Percentiles rank a stretch among this genome's conserved stretches.
Evolutionary conservation across 1,140 invertebrate genomes (phyloP).

Genomic region (Harpegnathos saltator): DNA sequence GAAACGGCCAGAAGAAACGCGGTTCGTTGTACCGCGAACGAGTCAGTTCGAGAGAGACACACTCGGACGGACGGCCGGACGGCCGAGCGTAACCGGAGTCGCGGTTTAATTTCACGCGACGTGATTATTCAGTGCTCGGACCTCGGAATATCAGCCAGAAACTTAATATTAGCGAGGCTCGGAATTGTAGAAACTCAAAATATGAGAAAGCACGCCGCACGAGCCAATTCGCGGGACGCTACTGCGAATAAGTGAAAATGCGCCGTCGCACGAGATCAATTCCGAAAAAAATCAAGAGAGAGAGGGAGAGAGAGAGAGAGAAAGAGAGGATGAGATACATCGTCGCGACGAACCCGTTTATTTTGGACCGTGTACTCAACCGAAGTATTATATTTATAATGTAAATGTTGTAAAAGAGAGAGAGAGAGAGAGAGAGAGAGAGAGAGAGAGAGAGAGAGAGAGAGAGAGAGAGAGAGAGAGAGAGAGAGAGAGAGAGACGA

Average conservation of each 20-base stretch:
- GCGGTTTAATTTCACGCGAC: slow-evolving; percentile 55
- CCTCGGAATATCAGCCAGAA: slow-evolving; percentile 55
- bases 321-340: no score
- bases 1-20: no score
- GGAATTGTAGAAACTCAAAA: slow-evolving; percentile 58
- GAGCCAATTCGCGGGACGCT: slow-evolving; percentile 47
- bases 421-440: no score
- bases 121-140: slow-evolving; percentile 43
- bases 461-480: no score
- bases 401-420: slow-evolving; percentile 17
- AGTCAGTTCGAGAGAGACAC: not conserved
- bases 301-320: no score
- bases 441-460: no score
- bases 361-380: slow-evolving; percentile 12
- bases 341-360: not conserved
- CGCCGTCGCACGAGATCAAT: not conserved
- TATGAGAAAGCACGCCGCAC: slow-evolving; percentile 15
- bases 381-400: slow-evolving; percentile 1
- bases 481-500: no score
- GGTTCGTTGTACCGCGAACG: no score
- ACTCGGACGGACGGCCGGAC: no score
- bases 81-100: not conserved
- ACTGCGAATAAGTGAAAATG: not conserved
- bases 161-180: slow-evolving; percentile 55
- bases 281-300: no score